Base-by-base conservation (phyloP, 2,797 vertebrate species). In the Iguana delicatissima region DNA sequence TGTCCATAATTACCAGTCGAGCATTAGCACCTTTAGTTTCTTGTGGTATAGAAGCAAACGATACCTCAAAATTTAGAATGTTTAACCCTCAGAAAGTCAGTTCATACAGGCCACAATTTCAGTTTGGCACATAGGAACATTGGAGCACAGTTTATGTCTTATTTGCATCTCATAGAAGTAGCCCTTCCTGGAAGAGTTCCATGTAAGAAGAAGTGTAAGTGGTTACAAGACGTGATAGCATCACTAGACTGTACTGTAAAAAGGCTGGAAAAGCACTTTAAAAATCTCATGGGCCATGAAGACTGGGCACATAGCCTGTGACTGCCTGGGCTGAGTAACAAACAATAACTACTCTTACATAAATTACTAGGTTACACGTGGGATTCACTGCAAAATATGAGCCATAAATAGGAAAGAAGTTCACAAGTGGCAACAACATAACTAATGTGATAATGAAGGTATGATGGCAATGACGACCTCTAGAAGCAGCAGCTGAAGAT, bases 11-110 rank as follows among this genome's bases (percentile, higher is more conserved):
- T 85, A 57, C 89, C 73, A 79, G 86, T 7, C 32, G 52, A 55
- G 91, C 77, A 20, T 79, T 91, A 87, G 42, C 46, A 42, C n/a
- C 24, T n/a, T 26, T 76, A 72, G 82, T 92, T 93, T 62, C 90
- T 57, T 0, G 5, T 57, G 50, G 86, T 85, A 72, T 1, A 0
- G 38, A 52, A 62, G 82, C 24, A 52, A 26, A 18, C 81, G 89
- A 90, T 18, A 86, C 20, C 29, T 84, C 67, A 73, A 35, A 83
- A 77, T 82, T 79, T 89, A 38, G 29, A 89, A 91, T 87, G 90
- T 22, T 26, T 6, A 88, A 67, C 0, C 1, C 59, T 24, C 22
- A 18, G 29, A 10, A 32, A n/a, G 13, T 84, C 38, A 74, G 52
- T 29, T 59, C 35, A 42, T 74, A 89, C 16, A 24, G 26, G 57